Evolutionary conservation across 2,888 invertebrate species (phyloP).

Genomic region (Cosmorhoe ocellata): DNA sequence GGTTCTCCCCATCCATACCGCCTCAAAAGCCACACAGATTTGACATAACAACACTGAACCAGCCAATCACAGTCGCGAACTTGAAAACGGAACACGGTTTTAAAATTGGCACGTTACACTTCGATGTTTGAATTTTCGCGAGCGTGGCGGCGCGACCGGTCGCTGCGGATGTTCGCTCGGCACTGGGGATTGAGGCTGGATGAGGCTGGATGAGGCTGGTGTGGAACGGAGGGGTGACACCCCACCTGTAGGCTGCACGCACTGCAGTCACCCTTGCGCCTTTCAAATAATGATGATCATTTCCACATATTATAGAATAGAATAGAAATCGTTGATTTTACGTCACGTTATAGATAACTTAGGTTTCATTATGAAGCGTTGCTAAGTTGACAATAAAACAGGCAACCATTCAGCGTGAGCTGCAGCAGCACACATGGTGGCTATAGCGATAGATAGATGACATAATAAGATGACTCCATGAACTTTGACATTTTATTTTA

Average conservation of each 20-base stretch:
- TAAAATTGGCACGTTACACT: conserved; percentile 28
- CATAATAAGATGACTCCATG: too few relatives aligned
- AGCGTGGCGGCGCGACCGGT: conserved; percentile 41
- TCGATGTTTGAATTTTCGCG: conserved; percentile 11
- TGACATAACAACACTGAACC: conserved; percentile 43
- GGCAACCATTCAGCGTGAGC: too few relatives aligned
- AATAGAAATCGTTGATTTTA: too few relatives aligned
- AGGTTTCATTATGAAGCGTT: too few relatives aligned
- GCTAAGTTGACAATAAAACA: too few relatives aligned
- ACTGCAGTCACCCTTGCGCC: conserved; percentile 64
- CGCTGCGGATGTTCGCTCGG: conserved; percentile 45
- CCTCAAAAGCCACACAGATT: conserved; percentile 46
- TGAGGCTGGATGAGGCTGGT: conserved; percentile 38
- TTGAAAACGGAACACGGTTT: conserved; percentile 22
- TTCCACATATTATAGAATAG: background rate
- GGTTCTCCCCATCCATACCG: conserved; percentile 94
- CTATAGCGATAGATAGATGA: too few relatives aligned
- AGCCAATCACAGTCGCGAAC: conserved; percentile 41
- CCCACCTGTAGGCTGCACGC: conserved; percentile 78
- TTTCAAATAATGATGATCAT: background rate
- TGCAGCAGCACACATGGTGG: too few relatives aligned
- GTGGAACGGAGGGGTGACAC: conserved; percentile 46
- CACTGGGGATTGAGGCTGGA: conserved; percentile 32
- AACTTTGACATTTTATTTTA: too few relatives aligned
- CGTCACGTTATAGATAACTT: too few relatives aligned